A percentile compares a stretch with the other conserved stretches of the same genome.
phyloP scores from a whole-genome alignment of 1,140 invertebrate genomes.

The Euwallacea similis region DNA sequence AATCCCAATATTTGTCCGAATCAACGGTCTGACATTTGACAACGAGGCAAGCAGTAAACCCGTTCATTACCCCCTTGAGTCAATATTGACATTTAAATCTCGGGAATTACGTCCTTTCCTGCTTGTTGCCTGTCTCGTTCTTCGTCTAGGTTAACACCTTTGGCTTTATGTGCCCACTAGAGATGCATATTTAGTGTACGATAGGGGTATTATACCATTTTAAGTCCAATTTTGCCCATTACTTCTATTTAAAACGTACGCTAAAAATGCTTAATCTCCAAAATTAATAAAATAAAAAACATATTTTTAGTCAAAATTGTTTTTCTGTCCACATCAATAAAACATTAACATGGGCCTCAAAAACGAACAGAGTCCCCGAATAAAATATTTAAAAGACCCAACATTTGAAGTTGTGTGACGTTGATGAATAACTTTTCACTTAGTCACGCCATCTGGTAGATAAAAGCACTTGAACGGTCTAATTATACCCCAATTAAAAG shows the following conservation, averaged over 20 bases:
- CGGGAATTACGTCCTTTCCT: slow-evolving; percentile 17
- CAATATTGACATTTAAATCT: slow-evolving; percentile 32
- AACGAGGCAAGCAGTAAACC: slow-evolving; percentile 20
- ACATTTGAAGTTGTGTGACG: slow-evolving; percentile 19
- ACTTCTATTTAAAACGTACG: too few species aligned
- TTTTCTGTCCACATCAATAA: neutral
- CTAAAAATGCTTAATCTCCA: neutral
- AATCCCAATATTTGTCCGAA: slow-evolving; percentile 20
- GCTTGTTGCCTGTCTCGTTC: slow-evolving; percentile 6
- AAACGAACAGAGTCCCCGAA: slow-evolving; percentile 1
- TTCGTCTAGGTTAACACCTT: slow-evolving; percentile 22
- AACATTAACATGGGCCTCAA: neutral
- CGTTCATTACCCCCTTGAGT: slow-evolving; percentile 31
- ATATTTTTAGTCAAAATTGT: neutral
- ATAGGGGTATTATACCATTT: too few species aligned
- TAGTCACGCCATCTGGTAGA: slow-evolving; percentile 16
- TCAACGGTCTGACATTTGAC: slow-evolving; percentile 27
- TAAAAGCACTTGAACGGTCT: slow-evolving; percentile 16
- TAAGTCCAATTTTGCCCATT: too few species aligned
- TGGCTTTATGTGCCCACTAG: neutral
- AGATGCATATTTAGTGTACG: too few species aligned
- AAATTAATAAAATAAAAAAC: neutral
- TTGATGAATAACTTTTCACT: slow-evolving; percentile 26
- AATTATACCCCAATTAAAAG: slow-evolving; percentile 23
- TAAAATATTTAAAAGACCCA: slow-evolving; percentile 16